These are phyloP conservation scores for Doryteuthis pealeii DNA, from an alignment of 1,140 invertebrate genomes.

Conservation along the genomic window DNA sequence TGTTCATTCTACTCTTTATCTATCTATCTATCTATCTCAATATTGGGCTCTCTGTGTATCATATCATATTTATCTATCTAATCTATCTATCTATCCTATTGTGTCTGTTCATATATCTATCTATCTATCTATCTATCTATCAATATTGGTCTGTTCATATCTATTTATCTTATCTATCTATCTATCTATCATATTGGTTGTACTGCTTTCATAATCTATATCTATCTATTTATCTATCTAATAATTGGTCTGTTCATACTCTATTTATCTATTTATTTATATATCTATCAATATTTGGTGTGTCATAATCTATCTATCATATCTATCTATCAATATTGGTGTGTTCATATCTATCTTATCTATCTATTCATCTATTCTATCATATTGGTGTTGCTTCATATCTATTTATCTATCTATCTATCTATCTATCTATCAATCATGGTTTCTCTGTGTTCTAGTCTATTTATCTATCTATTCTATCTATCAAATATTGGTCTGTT, in stretches of 20 bases:
- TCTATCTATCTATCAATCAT: background rate
- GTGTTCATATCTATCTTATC: background rate
- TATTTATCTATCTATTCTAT: too few species aligned
- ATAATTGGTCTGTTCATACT: background rate
- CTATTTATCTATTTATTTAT: background rate
- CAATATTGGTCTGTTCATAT: too few species aligned
- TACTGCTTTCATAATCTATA: too few species aligned
- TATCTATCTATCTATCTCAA: background rate
- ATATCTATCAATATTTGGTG: background rate
- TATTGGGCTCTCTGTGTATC: background rate
- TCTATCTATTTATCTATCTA: too few species aligned
- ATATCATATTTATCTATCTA: background rate
- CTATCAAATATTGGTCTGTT: too few species aligned
- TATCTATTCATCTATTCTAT: background rate
- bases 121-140: slow-evolving; percentile 2
- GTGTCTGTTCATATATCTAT: background rate
- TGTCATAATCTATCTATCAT: too few species aligned
- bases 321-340: too few species aligned
- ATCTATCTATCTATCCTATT: background rate
- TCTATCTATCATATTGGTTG: too few species aligned
- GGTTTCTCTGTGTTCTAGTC: background rate
- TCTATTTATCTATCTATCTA: background rate
- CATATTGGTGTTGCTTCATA: background rate
- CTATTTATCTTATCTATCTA: background rate
- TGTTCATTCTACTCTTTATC: background rate